These are phyloP conservation scores for Heliconius sara DNA, from an alignment of 2,888 invertebrate species.

Conservation along the genomic window DNA sequence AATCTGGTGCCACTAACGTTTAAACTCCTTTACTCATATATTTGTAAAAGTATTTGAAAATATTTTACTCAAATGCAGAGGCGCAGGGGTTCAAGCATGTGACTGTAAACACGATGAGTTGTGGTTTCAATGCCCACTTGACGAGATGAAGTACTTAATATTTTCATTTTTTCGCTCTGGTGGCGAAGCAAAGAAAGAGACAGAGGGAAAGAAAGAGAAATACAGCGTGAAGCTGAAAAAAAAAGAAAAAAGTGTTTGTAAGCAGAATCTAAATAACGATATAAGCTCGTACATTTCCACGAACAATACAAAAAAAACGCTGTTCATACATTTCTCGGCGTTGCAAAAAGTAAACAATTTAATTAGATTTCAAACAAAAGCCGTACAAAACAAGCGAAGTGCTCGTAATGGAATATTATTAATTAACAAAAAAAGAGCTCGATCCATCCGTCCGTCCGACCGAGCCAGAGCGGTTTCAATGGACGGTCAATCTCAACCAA, in stretches of 20 bases:
- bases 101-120: too few species aligned
- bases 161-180: too few species aligned
- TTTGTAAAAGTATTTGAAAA: too few species aligned
- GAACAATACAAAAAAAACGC: background rate
- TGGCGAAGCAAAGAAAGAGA: too few species aligned
- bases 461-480: conserved; percentile 17
- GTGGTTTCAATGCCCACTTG: too few species aligned
- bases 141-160: too few species aligned
- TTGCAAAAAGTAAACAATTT: background rate
- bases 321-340: background rate
- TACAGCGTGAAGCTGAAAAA: too few species aligned
- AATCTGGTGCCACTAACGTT: too few species aligned
- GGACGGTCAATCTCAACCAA: conserved; percentile 33
- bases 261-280: background rate
- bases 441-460: conserved; percentile 13
- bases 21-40: too few species aligned
- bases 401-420: conserved; percentile 30
- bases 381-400: conserved; percentile 16
- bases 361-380: conserved; percentile 29
- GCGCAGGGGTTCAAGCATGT: too few species aligned
- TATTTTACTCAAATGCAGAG: too few species aligned
- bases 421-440: conserved; percentile 34
- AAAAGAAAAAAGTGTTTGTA: background rate
- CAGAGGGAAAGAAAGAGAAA: too few species aligned
- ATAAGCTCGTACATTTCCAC: background rate